Evolutionary conservation across 2,888 invertebrate genomes (phyloP), one percentile per base, ranked within the genome.

Genomic region (Holacanthella duospinosa): DNA sequence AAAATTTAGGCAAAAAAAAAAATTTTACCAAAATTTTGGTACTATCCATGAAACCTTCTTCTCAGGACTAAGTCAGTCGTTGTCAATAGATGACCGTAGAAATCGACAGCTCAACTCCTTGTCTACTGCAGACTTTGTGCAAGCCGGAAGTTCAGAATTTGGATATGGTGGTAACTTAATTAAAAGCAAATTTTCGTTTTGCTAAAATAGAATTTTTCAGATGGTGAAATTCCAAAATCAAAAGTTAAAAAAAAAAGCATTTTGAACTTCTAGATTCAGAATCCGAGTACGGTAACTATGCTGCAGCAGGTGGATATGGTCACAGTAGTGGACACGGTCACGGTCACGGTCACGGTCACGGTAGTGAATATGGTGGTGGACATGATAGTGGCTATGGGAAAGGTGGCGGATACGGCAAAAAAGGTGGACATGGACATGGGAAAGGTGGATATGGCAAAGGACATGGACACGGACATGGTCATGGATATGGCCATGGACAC

Each of bases 311-410:
- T 9, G 36, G 36, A 9, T 36, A 36, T 16, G 36, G 36, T 16
- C 36, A 36, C 36, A 16, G 36, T 36, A 36, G 36, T 16, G 36
- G 36, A 36, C 9, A 16, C 36, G 36, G 36, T 36, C 36, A 36
- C 16, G 16, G 36, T 16, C 9, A 16, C 16, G 36, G 36, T 36
- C 36, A 36, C 16, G 36, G 36, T n/a, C n/a, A n/a, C 16, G 36
- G 36, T 6, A 36, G 36, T 16, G 36, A 16, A 6, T 29, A 58
- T 36, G 29, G 48, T 19, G 61, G 61, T 1, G 62, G 62, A 1
- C 25, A 56, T 1, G 64, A 61, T 28, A 53, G 56, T 21, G 64
- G 64, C 2, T 54, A 55, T 6, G 63, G 63, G n/a, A n/a, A n/a
- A 9, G 6, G 36, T 36, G 16, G 36, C 36, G 36, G 36, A 36